A percentile compares a stretch with the other conserved stretches of the same genome.
phyloP scores from a whole-genome alignment of 2,797 vertebrate species.

The Siniperca obscura region DNA sequence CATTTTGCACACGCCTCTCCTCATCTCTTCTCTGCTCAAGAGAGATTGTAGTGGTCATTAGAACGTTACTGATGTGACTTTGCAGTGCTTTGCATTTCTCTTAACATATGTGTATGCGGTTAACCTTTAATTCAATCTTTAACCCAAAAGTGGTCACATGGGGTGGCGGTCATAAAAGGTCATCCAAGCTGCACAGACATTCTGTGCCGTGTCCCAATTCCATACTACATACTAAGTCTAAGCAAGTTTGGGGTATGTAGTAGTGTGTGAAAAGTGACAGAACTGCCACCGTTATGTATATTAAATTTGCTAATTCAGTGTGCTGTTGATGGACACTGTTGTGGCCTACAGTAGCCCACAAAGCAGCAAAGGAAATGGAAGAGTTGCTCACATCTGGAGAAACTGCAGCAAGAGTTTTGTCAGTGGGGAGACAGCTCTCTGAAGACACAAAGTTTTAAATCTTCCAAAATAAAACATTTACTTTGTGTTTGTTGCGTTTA shows the following conservation, averaged over 20 bases:
- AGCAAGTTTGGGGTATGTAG: not conserved
- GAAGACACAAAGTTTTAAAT: no score
- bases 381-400: not conserved
- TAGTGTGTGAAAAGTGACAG: not conserved
- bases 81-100: not conserved
- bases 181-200: not conserved
- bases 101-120: not conserved
- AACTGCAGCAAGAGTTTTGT: no score
- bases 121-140: conserved; percentile 17
- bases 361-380: not conserved
- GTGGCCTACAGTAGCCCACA: not conserved
- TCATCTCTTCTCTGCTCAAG: not conserved
- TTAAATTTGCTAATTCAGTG: not conserved
- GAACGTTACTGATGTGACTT: not conserved
- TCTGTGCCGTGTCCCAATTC: not conserved
- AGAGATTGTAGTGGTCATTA: not conserved
- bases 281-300: not conserved
- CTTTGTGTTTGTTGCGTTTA: not conserved
- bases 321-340: not conserved
- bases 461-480: not conserved
- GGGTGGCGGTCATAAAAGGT: not conserved
- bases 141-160: not conserved
- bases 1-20: not conserved
- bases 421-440: no score
- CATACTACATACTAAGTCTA: not conserved